phyloP scores from a whole-genome alignment of 2,888 invertebrate genomes.

The Pseudanteris insignis region DNA sequence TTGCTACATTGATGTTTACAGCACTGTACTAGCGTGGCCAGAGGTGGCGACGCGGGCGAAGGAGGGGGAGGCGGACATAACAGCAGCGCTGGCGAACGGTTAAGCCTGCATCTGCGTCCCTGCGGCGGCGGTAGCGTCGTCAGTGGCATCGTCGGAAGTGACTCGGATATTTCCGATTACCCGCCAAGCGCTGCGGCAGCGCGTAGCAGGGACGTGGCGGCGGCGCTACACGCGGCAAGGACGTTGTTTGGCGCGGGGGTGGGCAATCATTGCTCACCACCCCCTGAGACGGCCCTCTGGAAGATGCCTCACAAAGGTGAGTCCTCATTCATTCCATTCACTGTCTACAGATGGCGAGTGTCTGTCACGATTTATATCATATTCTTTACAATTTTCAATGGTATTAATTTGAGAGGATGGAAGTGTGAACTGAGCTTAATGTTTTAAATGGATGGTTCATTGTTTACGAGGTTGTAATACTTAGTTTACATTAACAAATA shows the following conservation, averaged over 20 bases:
- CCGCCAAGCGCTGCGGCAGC: slow-evolving; percentile 66
- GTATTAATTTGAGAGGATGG: too few relatives aligned
- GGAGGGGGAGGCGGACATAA: slow-evolving; percentile 54
- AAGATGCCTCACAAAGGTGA: slow-evolving; percentile 90
- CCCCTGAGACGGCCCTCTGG: slow-evolving; percentile 83
- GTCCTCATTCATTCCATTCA: slow-evolving; percentile 48
- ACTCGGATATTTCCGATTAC: slow-evolving; percentile 67
- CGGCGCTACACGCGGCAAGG: slow-evolving; percentile 68
- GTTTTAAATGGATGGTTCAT: too few relatives aligned
- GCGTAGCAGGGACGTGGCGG: slow-evolving; percentile 67
- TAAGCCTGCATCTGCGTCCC: slow-evolving; percentile 71
- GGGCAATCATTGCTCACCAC: slow-evolving; percentile 75
- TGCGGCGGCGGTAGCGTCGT: slow-evolving; percentile 57
- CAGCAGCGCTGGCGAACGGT: slow-evolving; percentile 63
- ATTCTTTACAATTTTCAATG: too few relatives aligned
- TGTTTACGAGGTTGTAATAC: too few relatives aligned
- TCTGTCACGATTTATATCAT: too few relatives aligned
- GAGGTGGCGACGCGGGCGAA: slow-evolving; percentile 62
- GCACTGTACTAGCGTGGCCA: slow-evolving; percentile 67
- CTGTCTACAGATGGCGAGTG: background rate
- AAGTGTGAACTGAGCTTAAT: too few relatives aligned
- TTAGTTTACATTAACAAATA: too few relatives aligned
- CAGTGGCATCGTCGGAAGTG: slow-evolving; percentile 63
- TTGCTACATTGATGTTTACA: too few relatives aligned
- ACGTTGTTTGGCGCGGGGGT: slow-evolving; percentile 71